These are phyloP conservation scores for Garrulus glandarius DNA, from an alignment of 2,797 vertebrate genomes.

Conservation along the genomic window DNA sequence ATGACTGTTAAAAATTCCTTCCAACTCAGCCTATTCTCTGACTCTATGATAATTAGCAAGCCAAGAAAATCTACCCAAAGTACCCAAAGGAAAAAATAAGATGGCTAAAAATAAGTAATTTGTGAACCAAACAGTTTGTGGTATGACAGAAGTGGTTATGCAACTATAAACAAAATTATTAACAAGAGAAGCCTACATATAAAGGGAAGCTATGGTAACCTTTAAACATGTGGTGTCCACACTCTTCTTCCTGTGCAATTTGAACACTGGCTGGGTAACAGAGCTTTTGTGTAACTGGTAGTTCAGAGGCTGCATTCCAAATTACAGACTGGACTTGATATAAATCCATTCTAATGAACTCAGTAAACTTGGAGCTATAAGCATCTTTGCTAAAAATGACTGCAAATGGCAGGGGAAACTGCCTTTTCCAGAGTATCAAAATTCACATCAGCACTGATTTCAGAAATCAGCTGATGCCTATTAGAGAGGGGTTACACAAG, in stretches of 20 bases:
- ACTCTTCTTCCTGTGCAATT: slow-evolving; percentile 60
- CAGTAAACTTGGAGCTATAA: neutral
- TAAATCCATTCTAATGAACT: slow-evolving; percentile 42
- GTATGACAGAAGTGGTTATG: slow-evolving; percentile 46
- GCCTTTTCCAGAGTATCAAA: neutral
- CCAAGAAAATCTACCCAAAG: slow-evolving; percentile 4
- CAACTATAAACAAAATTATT: slow-evolving; percentile 51
- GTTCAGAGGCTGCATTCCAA: slow-evolving; percentile 48
- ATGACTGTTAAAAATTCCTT: neutral
- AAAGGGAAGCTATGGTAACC: slow-evolving; percentile 32
- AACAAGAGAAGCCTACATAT: neutral
- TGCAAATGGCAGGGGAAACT: neutral
- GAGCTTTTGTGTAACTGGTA: slow-evolving; percentile 45
- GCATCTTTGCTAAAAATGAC: slow-evolving; percentile 15
- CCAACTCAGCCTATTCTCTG: neutral
- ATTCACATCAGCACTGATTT: neutral
- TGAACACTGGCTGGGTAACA: slow-evolving; percentile 47
- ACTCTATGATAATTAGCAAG: neutral
- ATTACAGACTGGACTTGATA: slow-evolving; percentile 53
- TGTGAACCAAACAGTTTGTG: slow-evolving; percentile 14
- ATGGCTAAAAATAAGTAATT: slow-evolving; percentile 30
- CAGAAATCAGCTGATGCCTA: neutral
- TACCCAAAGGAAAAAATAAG: neutral
- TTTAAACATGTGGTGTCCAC: slow-evolving; percentile 61
- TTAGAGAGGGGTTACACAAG: neutral